Conservation (phyloP, 2,888 invertebrate species). For the Trisateles emortualis region DNA sequence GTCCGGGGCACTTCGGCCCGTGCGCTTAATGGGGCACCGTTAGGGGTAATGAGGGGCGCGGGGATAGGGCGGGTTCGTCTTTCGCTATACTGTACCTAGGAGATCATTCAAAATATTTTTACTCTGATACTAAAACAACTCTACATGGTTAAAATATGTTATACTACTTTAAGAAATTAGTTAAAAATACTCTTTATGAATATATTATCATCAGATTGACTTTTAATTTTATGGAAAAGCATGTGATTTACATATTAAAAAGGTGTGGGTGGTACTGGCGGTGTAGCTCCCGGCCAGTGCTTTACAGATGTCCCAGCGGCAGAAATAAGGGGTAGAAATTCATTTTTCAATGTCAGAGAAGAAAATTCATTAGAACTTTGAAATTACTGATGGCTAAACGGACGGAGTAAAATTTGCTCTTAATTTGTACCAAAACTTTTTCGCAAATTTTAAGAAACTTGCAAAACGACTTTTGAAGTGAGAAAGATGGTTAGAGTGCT, state of each 20-base stretch:
- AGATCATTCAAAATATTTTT: slow-evolving; percentile 60
- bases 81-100: slow-evolving; percentile 58
- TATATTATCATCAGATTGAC: slow-evolving; percentile 6
- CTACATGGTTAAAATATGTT: not conserved
- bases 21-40: slow-evolving; percentile 85
- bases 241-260: slow-evolving; percentile 47
- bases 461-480: slow-evolving; percentile 81
- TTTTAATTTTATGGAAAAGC: not conserved
- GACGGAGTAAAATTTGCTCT: slow-evolving; percentile 85
- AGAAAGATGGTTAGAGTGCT: slow-evolving; percentile 79
- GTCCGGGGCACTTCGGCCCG: slow-evolving; percentile 84
- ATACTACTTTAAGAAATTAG: not conserved
- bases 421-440: slow-evolving; percentile 85
- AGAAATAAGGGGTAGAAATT: slow-evolving; percentile 77
- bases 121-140: slow-evolving; percentile 44
- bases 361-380: slow-evolving; percentile 87
- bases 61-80: slow-evolving; percentile 59
- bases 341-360: slow-evolving; percentile 86
- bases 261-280: slow-evolving; percentile 40
- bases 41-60: slow-evolving; percentile 83
- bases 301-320: slow-evolving; percentile 69
- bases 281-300: slow-evolving; percentile 55
- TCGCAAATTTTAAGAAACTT: slow-evolving; percentile 80
- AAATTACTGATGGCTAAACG: slow-evolving; percentile 86
- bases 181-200: slow-evolving; percentile 4